Evolutionary conservation across 2,797 vertebrate species (phyloP).

Genomic region (Tamandua tetradactyla): DNA sequence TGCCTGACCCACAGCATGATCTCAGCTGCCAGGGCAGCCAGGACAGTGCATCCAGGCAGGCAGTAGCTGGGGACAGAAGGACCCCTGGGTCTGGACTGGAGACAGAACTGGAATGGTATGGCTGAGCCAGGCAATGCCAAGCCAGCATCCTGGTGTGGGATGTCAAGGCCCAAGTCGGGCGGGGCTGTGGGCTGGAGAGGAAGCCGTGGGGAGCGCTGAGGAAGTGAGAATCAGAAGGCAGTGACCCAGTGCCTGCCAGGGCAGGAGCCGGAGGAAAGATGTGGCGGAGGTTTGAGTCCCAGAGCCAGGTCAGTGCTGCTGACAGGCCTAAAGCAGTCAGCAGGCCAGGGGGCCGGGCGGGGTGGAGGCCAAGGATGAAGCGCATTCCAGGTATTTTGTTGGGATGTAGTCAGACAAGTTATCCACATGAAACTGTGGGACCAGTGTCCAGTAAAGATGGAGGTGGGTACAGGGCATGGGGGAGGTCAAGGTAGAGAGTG

Average conservation of each 20-base stretch:
- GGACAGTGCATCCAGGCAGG: not conserved
- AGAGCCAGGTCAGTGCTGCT: not conserved
- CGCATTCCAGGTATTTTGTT: accelerated
- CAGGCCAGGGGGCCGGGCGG: not conserved
- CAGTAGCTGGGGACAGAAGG: not conserved
- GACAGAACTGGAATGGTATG: not conserved
- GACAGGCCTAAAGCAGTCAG: not conserved
- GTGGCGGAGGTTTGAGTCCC: not conserved
- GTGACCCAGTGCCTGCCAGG: not conserved
- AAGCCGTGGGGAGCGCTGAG: not conserved
- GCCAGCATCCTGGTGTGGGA: not conserved
- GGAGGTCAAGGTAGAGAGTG: not conserved
- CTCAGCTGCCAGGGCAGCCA: not conserved
- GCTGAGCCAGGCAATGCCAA: not conserved
- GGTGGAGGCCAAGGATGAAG: not conserved
- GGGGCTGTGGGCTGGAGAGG: not conserved
- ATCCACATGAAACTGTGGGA: not conserved
- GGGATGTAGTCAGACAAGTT: not conserved
- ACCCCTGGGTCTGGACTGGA: not conserved
- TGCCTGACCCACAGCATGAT: not conserved
- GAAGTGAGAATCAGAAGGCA: not conserved
- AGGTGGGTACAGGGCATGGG: not conserved
- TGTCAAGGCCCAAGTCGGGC: accelerated
- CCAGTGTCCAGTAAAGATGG: not conserved
- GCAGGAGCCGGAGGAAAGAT: not conserved